Evolutionary conservation across 2,113 vertebrate species (phyloP).

Genomic region (Rhinolophus sinicus): DNA sequence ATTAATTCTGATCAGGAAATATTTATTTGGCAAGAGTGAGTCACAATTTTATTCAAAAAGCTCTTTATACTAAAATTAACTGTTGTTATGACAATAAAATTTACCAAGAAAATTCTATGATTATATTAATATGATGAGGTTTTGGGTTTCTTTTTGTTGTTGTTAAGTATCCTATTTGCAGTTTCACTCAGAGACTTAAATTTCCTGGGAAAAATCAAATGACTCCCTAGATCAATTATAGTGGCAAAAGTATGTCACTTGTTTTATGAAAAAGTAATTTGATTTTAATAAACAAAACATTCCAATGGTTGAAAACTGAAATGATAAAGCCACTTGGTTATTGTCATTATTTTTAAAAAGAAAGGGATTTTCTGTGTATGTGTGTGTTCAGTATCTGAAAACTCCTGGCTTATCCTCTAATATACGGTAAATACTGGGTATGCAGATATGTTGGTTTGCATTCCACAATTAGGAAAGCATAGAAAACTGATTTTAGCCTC

Average conservation of each 20-base stretch:
- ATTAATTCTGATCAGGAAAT: constrained; percentile 21
- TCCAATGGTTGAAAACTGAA: constrained; percentile 72
- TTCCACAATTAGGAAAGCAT: constrained; percentile 82
- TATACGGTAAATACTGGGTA: constrained; percentile 80
- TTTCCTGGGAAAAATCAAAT: constrained; percentile 55
- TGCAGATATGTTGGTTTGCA: constrained; percentile 78
- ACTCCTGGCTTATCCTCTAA: constrained; percentile 82
- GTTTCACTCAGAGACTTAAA: constrained; percentile 65
- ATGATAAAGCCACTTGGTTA: constrained; percentile 70
- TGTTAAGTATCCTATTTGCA: constrained; percentile 69
- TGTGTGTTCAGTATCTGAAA: constrained; percentile 75
- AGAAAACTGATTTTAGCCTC: constrained; percentile 84
- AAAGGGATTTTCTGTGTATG: constrained; percentile 72
- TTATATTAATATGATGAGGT: constrained; percentile 68
- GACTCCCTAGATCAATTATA: constrained; percentile 54
- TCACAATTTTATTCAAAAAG: constrained; percentile 41
- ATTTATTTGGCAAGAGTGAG: neutral
- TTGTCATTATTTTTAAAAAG: constrained; percentile 74
- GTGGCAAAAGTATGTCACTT: constrained; percentile 55
- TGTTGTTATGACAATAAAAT: constrained; percentile 66
- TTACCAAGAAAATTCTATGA: constrained; percentile 68
- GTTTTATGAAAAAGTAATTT: constrained; percentile 69
- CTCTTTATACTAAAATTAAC: constrained; percentile 68
- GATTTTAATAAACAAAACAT: constrained; percentile 72
- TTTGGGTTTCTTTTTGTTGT: neutral